Evolutionary conservation across 92 coral and sea anemone species (phyloP).

Genomic region (Muricea muricata): DNA sequence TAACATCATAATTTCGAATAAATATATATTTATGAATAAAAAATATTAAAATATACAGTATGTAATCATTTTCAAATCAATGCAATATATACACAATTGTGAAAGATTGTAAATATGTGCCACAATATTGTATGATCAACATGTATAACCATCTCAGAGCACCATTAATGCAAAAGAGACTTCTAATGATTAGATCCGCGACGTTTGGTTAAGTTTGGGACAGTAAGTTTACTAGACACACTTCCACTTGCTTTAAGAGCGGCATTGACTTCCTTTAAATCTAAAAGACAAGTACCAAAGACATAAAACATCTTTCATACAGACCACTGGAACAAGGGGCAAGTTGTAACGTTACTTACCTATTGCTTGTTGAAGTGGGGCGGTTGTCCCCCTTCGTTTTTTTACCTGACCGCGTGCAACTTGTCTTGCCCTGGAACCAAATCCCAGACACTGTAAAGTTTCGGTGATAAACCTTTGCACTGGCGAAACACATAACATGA

Average conservation of each 20-base stretch:
- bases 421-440: slow-evolving; percentile 99
- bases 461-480: slow-evolving; percentile 98
- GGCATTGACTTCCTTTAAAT: slow-evolving; percentile 28
- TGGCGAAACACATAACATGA: slow-evolving; percentile 99
- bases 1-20: background rate
- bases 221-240: slow-evolving; percentile 7
- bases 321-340: too few relatives aligned
- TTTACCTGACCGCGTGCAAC: slow-evolving; percentile 98
- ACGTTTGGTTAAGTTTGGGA: slow-evolving; percentile 22
- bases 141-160: too few relatives aligned
- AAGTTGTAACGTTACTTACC: slow-evolving; percentile 2
- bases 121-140: background rate
- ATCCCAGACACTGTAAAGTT: slow-evolving; percentile 96
- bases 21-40: too few relatives aligned
- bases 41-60: too few relatives aligned
- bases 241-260: slow-evolving; percentile 34
- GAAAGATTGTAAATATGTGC: background rate
- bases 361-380: slow-evolving; percentile 18
- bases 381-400: slow-evolving; percentile 76
- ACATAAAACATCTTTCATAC: background rate
- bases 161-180: background rate
- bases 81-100: background rate
- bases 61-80: background rate
- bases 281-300: slow-evolving; percentile 5
- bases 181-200: slow-evolving; percentile 31